Evolutionary conservation across 2,113 vertebrate species (phyloP).

Genomic region (Astur gentilis): DNA sequence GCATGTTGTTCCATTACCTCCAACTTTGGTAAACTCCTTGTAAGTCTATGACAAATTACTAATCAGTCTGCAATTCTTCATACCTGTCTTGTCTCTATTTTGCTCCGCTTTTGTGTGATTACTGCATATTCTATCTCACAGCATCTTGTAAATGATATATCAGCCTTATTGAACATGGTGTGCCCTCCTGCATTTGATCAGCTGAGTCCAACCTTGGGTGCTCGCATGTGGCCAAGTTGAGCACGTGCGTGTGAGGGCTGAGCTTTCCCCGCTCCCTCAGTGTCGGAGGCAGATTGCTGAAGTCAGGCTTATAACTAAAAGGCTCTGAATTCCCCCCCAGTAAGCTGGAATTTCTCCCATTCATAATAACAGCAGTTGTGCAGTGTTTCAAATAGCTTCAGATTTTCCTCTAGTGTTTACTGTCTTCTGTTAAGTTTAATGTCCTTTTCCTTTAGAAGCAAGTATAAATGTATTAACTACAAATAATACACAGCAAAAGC

Average conservation of each 20-base stretch:
- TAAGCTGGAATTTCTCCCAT: neutral
- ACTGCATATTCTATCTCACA: neutral
- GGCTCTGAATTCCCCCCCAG: neutral
- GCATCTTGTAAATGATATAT: conserved; percentile 15
- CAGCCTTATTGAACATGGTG: neutral
- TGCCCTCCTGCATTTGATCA: neutral
- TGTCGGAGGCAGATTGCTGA: neutral
- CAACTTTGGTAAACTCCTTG: neutral
- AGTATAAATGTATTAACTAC: neutral
- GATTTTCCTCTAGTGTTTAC: neutral
- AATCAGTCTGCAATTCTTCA: neutral
- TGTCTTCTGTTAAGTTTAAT: neutral
- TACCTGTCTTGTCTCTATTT: neutral
- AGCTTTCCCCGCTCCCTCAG: neutral
- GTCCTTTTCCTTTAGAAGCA: neutral
- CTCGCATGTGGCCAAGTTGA: neutral
- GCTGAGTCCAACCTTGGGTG: neutral
- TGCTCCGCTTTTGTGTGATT: conserved; percentile 2
- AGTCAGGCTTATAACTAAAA: neutral
- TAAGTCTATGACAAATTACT: conserved; percentile 4
- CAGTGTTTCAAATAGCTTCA: neutral
- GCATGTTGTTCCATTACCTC: neutral
- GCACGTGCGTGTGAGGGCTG: accelerated
- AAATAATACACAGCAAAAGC: neutral
- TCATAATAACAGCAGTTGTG: neutral